Conservation (phyloP, 1,140 invertebrate genomes). For the Lordiphosa collinella region DNA sequence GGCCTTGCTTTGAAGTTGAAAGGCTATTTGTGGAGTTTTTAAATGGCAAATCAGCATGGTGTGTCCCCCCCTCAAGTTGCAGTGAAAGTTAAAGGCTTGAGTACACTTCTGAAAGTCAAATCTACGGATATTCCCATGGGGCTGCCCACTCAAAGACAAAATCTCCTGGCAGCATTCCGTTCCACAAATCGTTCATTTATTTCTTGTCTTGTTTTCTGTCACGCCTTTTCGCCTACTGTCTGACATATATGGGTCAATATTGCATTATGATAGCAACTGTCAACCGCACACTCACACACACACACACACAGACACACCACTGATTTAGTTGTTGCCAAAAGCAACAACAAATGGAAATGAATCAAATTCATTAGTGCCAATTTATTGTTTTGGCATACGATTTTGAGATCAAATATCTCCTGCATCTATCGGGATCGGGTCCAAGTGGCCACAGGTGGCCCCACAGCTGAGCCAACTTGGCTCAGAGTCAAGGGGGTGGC, state of each 20-base stretch:
- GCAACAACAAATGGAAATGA: slow-evolving; percentile 59
- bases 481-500: slow-evolving; percentile 32
- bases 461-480: slow-evolving; percentile 18
- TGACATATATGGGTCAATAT: slow-evolving; percentile 24
- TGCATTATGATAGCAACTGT: slow-evolving; percentile 10
- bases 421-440: slow-evolving; percentile 18
- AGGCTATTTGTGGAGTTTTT: slow-evolving; percentile 48
- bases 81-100: no score
- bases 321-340: slow-evolving; percentile 67
- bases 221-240: slow-evolving; percentile 7
- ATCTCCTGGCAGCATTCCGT: neutral
- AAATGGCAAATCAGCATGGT: slow-evolving; percentile 16
- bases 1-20: slow-evolving; percentile 53
- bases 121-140: no score
- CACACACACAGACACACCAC: slow-evolving; percentile 17
- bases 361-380: slow-evolving; percentile 73
- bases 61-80: no score
- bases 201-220: slow-evolving; percentile 14
- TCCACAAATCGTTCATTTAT: slow-evolving; percentile 3
- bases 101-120: no score
- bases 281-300: slow-evolving; percentile 8
- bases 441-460: slow-evolving; percentile 9
- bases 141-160: no score
- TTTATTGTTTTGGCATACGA: slow-evolving; percentile 64
- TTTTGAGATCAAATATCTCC: slow-evolving; percentile 40